Evolutionary conservation across 1,140 invertebrate species (phyloP), one percentile per base, ranked within the genome.

Genomic region (Pseudomyrmex dendroicus): DNA sequence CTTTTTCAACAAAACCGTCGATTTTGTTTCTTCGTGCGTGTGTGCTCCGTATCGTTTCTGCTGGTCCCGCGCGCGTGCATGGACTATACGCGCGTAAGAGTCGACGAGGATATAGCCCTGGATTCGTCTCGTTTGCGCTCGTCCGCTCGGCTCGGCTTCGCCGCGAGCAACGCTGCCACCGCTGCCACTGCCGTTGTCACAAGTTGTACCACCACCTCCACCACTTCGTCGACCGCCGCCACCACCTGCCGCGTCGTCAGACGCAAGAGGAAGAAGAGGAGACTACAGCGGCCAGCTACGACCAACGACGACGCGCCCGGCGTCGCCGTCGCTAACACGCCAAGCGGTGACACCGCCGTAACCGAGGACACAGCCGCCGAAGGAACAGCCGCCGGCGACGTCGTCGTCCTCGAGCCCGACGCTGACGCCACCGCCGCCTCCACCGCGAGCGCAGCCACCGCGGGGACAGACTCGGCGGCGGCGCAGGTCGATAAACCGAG

Each of bases 41-140:
- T 87, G 78, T 74, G 78, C 86, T 20, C 35, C 63, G 66, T 66
- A 22, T 80, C 54, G 25, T 59, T 15, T 44, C 86, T 76, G 66
- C 85, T 73, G 68, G 70, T 50, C 50, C 35, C 62, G 82, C 82
- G 82, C 72, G 82, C 86, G 86, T 88, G 86, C 77, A 88, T 88
- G 86, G 86, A 88, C 86, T 86, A 80, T 83, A 87, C 86, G 86
- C 86, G 83, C 86, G 86, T 85, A 85, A 86, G 86, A 82, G 83
- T 62, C 86, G 85, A 88, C 83, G 86, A 88, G 83, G 86, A 88
- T 76, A 88, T 82, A 85, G 83, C 86, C 86, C 86, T 88, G 86
- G 86, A 88, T 85, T 88, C 86, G 76, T 88, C 85, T 57, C 86
- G 86, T 52, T 74, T 88, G 59, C 86, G 86, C 66, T 88, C 86